Base-by-base conservation (phyloP, 2,888 invertebrate species). In the Psylliodes chrysocephalus region DNA sequence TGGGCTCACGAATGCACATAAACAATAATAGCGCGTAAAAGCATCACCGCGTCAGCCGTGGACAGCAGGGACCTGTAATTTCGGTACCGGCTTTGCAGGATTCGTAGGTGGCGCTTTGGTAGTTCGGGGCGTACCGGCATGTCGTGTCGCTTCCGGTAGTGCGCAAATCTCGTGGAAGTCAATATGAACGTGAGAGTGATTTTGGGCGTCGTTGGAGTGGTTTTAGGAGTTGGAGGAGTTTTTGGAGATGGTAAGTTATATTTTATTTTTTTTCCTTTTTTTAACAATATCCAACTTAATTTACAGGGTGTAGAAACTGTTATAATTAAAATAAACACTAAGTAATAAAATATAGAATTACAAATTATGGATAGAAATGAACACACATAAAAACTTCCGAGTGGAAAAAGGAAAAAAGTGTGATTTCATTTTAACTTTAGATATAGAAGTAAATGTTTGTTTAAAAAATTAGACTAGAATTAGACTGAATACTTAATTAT, bases 71-170 rank as follows among this genome's bases (percentile, higher is more conserved):
- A 17, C 22, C 17, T 33, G 22, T 19, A 40, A 17, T 42, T 40
- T 22, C 33, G 6, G 33, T 14, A 25, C 8, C 54, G 54, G 17
- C 17, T 55, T 17, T n/a, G n/a, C n/a, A n/a, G 46, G 12, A 19
- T 30, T 55, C 22, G 28, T 10, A 46, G 38, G 47, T 47, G 35
- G 22, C 57, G 38, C 28, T 57, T 22, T 47, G 25, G 22, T 47
- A 6, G 17, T n/a, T 18, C 33, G 47, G 46, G 25, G 28, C 44
- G 52, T 66, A 66, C 71, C 67, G 71, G 68, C 66, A 74, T 74
- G 74, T 64, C 62, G 71, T 64, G 65, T 64, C 59, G 61, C 66
- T 62, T 60, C 68, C 72, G 73, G 72, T 74, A 73, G 74, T 74
- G 73, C 70, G 49, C 67, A 28, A 7, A 35, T n/a, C 6, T 53